A percentile compares a stretch with the other conserved stretches of the same genome.
Evolutionary conservation across 2,797 vertebrate genomes (phyloP).

Genomic region (Psittacula echo): DNA sequence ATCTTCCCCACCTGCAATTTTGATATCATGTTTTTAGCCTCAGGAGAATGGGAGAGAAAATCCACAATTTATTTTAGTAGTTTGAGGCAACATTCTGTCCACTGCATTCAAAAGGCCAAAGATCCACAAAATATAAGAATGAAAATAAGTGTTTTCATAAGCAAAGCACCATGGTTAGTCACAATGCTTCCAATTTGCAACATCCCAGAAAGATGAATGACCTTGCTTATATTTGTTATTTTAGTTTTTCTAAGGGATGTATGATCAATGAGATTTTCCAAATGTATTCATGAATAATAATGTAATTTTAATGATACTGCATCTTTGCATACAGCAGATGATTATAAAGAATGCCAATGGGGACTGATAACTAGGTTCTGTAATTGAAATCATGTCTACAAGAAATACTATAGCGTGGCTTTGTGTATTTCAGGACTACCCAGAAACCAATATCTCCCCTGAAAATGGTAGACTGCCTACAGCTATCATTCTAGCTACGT

Average conservation of each 20-base stretch:
- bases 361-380: constrained; percentile 5
- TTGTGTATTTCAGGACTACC: constrained; percentile 43
- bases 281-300: constrained; percentile 63
- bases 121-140: constrained; percentile 38
- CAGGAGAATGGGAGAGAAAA: constrained; percentile 45
- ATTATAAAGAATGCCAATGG: constrained; percentile 42
- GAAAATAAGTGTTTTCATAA: constrained; percentile 67
- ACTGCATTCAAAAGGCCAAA: constrained; percentile 15
- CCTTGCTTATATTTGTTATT: constrained; percentile 60
- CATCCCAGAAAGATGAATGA: constrained; percentile 35
- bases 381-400: constrained; percentile 61
- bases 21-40: constrained; percentile 53
- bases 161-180: constrained; percentile 44
- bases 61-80: constrained; percentile 48
- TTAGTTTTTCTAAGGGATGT: constrained; percentile 58
- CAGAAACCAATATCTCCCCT: constrained; percentile 56
- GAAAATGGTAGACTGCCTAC: constrained; percentile 57
- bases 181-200: constrained; percentile 55
- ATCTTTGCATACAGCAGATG: constrained; percentile 45
- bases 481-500: constrained; percentile 66
- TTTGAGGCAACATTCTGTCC: constrained; percentile 54
- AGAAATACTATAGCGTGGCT: not conserved
- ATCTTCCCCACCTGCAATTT: constrained; percentile 30
- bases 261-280: constrained; percentile 58
- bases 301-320: constrained; percentile 45